Evolutionary conservation across 1,140 invertebrate genomes (phyloP), one percentile per base, ranked within the genome.

Genomic region (Lysiphlebus fabarum): DNA sequence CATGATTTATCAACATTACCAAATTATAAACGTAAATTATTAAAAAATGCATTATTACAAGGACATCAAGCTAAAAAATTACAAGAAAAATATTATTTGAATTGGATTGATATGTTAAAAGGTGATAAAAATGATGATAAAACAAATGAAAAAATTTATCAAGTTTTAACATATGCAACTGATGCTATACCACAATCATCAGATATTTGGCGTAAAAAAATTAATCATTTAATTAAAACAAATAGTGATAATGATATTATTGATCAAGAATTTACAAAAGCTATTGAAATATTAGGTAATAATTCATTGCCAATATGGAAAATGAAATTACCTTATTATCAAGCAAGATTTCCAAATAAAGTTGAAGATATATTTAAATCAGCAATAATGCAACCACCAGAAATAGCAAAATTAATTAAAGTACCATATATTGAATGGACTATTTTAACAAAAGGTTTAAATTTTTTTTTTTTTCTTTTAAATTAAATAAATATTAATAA

Each of bases 341-440:
- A 82, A 62, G 68, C 71, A 10, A 79, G 72, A 45, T 70, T 66
- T 50, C 71, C 72, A 5, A 70, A 74, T 41, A 74, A 78, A 67
- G 67, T 75, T 9, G 76, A 83, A 64, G 68, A 77, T 61, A 65
- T 82, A 50, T 82, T 79, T 53, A 61, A 78, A 62, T 72, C 77
- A 49, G 79, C 76, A 36, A 53, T 83, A 12, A 63, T 68, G 47
- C 65, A 67, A n/a, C 62, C 73, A 48, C 57, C 62, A 10, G 64
- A 48, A n/a, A 73, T 83, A 50, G 66, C 76, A 5, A 68, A 62
- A 38, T 65, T 69, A 45, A 72, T 83, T 50, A 82, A 80, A 68
- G 73, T 78, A n/a, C 51, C 67, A 17, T 83, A 80, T 49, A 65
- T 84, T 6, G 78, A 82, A 60, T 82, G 81, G 78, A 59, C 81